A percentile compares a stretch with the other conserved stretches of the same genome.
These are phyloP conservation scores for Bradysia coprophila DNA, from an alignment of 1,140 invertebrate species.

Conservation along the genomic window DNA sequence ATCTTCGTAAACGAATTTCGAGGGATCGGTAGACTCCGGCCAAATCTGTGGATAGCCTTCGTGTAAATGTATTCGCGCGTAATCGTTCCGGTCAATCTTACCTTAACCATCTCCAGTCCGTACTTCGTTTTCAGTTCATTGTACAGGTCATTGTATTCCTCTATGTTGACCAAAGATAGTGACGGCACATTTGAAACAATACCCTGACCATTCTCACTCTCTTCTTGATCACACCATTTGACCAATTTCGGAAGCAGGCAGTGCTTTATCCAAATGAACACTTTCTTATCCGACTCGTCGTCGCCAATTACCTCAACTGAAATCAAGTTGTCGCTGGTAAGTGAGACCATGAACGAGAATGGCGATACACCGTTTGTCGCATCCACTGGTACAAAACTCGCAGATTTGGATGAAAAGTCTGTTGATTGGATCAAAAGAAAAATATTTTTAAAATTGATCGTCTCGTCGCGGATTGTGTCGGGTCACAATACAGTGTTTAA, in stretches of 20 bases:
- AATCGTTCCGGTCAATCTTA: too few species aligned
- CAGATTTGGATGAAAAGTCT: neutral
- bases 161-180: slow-evolving; percentile 41
- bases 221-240: slow-evolving; percentile 6
- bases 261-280: slow-evolving; percentile 4
- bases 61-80: too few species aligned
- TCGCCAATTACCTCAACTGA: neutral
- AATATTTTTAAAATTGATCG: too few species aligned
- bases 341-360: neutral
- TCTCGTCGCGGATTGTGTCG: too few species aligned
- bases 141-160: slow-evolving; percentile 55
- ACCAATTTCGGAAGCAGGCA: slow-evolving; percentile 7
- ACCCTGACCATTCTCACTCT: neutral
- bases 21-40: slow-evolving; percentile 81
- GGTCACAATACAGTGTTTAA: too few species aligned
- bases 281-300: neutral
- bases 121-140: slow-evolving; percentile 63
- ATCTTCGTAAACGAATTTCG: slow-evolving; percentile 94
- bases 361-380: neutral
- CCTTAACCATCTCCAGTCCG: slow-evolving; percentile 48
- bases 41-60: slow-evolving; percentile 57
- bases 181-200: slow-evolving; percentile 28
- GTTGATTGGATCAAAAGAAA: too few species aligned
- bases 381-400: neutral
- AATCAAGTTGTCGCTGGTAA: neutral